Evolutionary conservation across 2,888 invertebrate species (phyloP).

Genomic region (Lasioglossum zephyrum): DNA sequence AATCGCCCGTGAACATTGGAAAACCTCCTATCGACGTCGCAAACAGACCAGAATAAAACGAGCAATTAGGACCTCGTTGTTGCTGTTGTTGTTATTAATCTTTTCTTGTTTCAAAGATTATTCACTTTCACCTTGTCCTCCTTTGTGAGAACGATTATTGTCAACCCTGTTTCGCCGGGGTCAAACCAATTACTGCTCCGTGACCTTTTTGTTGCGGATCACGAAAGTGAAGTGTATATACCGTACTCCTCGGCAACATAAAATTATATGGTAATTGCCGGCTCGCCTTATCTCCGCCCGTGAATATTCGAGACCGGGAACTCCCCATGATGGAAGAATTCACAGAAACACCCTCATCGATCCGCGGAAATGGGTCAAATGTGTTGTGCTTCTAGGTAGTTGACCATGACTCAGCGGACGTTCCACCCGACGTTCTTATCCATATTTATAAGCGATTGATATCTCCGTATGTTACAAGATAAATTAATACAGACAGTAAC

Average conservation of each 20-base stretch:
- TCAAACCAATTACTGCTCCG: conserved; percentile 34
- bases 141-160: conserved; percentile 20
- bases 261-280: conserved; percentile 35
- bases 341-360: conserved; percentile 25
- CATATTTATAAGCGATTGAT: background rate
- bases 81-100: background rate
- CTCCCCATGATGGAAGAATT: background rate
- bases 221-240: conserved; percentile 35
- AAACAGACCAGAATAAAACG: background rate
- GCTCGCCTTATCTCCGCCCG: conserved; percentile 25
- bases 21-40: conserved; percentile 12
- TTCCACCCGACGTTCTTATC: background rate
- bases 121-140: conserved; percentile 36
- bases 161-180: conserved; percentile 39
- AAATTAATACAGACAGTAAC: background rate
- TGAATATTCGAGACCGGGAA: conserved; percentile 34
- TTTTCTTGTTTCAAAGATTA: no score
- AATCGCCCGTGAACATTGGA: conserved; percentile 56
- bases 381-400: background rate
- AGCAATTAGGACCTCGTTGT: conserved; percentile 18
- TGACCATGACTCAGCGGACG: background rate
- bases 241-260: conserved; percentile 19
- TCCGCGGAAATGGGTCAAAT: conserved; percentile 14
- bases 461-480: background rate
- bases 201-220: conserved; percentile 25